Percentiles rank a stretch among this genome's conserved stretches.
Conservation (phyloP, 2,113 vertebrate species). For the Fregetta grallaria region DNA sequence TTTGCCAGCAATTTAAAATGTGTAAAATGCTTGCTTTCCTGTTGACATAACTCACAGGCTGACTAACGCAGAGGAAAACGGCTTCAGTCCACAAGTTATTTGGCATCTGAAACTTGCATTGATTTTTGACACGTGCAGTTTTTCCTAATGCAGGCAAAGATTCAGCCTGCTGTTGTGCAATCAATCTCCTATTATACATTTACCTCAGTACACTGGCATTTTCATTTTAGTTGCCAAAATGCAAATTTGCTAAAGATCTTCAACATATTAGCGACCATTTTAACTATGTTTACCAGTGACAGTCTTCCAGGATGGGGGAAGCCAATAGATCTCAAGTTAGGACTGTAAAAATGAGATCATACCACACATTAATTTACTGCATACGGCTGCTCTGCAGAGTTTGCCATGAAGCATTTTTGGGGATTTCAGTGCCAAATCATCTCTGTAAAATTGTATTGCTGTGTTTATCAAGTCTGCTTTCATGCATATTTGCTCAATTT, state of each 20-base stretch:
- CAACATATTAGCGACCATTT: neutral
- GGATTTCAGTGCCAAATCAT: neutral
- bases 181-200: neutral
- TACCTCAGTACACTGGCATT: neutral
- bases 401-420: neutral
- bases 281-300: neutral
- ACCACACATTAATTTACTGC: constrained; percentile 29
- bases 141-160: neutral
- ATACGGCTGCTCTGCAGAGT: neutral
- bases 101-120: neutral
- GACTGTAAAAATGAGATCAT: constrained; percentile 31
- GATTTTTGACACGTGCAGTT: neutral
- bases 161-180: neutral
- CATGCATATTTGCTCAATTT: neutral
- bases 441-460: neutral
- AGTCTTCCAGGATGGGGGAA: neutral
- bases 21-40: constrained; percentile 42
- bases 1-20: constrained; percentile 25
- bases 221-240: constrained; percentile 27
- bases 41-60: constrained; percentile 38
- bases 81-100: constrained; percentile 3
- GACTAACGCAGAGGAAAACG: neutral
- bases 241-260: neutral
- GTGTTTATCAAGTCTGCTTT: neutral
- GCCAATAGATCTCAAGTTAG: neutral